Conservation (phyloP, 2,888 invertebrate species). For the Pammene aurita region DNA sequence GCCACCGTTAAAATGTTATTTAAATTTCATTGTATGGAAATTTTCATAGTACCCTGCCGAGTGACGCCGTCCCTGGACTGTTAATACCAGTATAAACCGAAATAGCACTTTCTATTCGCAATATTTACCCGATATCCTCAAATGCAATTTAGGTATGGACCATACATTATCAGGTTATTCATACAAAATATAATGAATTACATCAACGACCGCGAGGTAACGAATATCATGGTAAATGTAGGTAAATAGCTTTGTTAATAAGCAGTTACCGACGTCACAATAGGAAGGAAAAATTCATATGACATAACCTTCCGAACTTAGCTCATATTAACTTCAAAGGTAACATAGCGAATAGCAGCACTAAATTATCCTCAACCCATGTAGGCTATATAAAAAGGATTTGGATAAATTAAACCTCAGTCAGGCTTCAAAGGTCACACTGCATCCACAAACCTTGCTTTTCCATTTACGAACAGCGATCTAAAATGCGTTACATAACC, state of each 20-base stretch:
- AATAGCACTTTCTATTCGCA: too few species aligned
- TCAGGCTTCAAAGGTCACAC: constrained; percentile 9
- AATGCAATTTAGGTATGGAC: too few species aligned
- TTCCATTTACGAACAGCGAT: constrained; percentile 2
- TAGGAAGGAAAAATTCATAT: neutral
- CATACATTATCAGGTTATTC: too few species aligned
- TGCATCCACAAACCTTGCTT: constrained; percentile 10
- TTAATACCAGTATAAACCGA: too few species aligned
- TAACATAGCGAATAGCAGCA: neutral
- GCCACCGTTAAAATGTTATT: too few species aligned
- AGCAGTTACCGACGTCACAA: neutral
- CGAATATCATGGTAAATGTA: too few species aligned
- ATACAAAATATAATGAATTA: too few species aligned
- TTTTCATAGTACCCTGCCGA: too few species aligned
- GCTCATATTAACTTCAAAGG: neutral
- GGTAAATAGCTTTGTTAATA: neutral
- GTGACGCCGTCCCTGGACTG: too few species aligned
- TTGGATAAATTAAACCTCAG: constrained; percentile 20
- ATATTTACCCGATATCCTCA: too few species aligned
- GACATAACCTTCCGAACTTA: neutral
- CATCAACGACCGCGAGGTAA: too few species aligned
- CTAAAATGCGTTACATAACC: constrained; percentile 34
- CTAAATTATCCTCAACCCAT: constrained; percentile 21
- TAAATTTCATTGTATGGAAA: too few species aligned
- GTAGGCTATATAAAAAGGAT: constrained; percentile 25